Percentiles rank a stretch among this genome's conserved stretches.
Evolutionary conservation across 53 echinoderm and acorn worm species (phyloP).

Genomic region (Echinarachnius parma): DNA sequence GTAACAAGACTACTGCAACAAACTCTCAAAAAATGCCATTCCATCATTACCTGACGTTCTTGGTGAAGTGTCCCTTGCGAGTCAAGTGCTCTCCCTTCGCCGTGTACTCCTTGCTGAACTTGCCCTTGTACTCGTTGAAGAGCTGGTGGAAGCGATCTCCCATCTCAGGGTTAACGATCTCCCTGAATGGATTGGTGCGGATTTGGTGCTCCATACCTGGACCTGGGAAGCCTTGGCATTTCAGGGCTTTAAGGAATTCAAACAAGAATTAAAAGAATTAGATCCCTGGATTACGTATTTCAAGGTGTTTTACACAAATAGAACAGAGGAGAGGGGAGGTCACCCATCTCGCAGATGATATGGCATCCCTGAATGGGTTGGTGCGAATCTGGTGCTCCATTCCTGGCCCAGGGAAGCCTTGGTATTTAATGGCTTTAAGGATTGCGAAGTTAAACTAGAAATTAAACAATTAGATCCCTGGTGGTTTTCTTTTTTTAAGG

Average conservation of each 20-base stretch:
- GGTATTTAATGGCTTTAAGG: constrained; percentile 45
- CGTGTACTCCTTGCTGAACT: constrained; percentile 61
- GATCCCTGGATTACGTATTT: too few species aligned
- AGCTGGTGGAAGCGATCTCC: constrained; percentile 81
- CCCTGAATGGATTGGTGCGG: constrained; percentile 70
- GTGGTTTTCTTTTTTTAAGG: too few species aligned
- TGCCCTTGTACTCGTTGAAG: constrained; percentile 70
- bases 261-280: too few species aligned
- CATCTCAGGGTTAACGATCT: constrained; percentile 72
- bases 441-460: too few species aligned
- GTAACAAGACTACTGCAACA: too few species aligned
- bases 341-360: constrained; percentile 67
- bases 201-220: constrained; percentile 84
- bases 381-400: constrained; percentile 71
- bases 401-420: constrained; percentile 78
- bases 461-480: too few species aligned
- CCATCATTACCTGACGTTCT: constrained; percentile 92
- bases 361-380: constrained; percentile 81
- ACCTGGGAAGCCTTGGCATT: constrained; percentile 69
- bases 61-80: constrained; percentile 66
- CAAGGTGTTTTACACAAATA: constrained; percentile 72
- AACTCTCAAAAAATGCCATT: too few species aligned
- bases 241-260: constrained; percentile 42
- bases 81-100: constrained; percentile 57
- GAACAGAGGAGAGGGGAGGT: constrained; percentile 78